Conservation (phyloP, 2,888 invertebrate species). For the Drosophila borborema region DNA sequence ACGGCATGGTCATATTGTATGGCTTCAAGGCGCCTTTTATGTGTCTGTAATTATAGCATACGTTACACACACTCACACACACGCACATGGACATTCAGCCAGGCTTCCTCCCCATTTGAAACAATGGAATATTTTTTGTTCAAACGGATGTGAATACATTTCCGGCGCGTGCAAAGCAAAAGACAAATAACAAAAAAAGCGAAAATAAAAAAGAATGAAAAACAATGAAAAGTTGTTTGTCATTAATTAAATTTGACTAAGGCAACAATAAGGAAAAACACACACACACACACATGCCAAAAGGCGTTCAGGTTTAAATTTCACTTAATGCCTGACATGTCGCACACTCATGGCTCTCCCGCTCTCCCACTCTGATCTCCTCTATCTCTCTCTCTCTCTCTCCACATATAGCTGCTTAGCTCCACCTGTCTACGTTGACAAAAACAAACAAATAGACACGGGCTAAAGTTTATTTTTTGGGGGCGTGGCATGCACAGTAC, state of each 20-base stretch:
- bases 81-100: not conserved
- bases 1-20: slow-evolving; percentile 23
- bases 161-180: slow-evolving; percentile 63
- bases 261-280: slow-evolving; percentile 34
- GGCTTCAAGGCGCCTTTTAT: slow-evolving; percentile 50
- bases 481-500: slow-evolving; percentile 1
- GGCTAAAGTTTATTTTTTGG: slow-evolving; percentile 2
- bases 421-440: not conserved
- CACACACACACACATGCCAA: slow-evolving; percentile 14
- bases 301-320: slow-evolving; percentile 50
- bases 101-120: not conserved
- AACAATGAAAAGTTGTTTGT: slow-evolving; percentile 75
- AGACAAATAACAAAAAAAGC: slow-evolving; percentile 25
- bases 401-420: not conserved
- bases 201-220: slow-evolving; percentile 24
- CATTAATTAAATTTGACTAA: slow-evolving; percentile 71
- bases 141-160: slow-evolving; percentile 68
- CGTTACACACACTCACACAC: not conserved
- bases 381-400: not conserved
- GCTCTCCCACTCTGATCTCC: not conserved
- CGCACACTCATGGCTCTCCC: slow-evolving; percentile 5
- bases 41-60: slow-evolving; percentile 39
- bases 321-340: slow-evolving; percentile 46
- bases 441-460: slow-evolving; percentile 1
- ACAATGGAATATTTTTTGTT: slow-evolving; percentile 65